A percentile compares a stretch with the other conserved stretches of the same genome.
Evolutionary conservation across 2,113 vertebrate genomes (phyloP).

Genomic region (Ailuropoda melanoleuca): DNA sequence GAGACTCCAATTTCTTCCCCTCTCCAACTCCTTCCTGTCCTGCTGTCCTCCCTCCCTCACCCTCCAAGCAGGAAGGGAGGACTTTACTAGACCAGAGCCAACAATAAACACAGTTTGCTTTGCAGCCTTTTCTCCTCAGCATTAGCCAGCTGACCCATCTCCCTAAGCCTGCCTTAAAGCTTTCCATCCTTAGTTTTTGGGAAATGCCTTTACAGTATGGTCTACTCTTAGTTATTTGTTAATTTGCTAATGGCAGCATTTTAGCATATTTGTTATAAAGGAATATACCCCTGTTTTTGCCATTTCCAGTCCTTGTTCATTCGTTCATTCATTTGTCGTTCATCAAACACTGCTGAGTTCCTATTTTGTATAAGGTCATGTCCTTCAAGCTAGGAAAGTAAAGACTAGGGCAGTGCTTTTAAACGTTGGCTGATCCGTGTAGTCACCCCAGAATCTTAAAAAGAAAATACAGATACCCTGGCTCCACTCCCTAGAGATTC

Average conservation of each 20-base stretch:
- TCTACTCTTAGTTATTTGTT: background rate
- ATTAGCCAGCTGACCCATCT: too few species aligned
- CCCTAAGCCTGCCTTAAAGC: background rate
- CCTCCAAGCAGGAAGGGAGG: background rate
- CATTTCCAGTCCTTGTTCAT: background rate
- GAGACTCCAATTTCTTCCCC: too few species aligned
- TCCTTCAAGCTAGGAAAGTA: background rate
- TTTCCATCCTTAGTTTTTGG: background rate
- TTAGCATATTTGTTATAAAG: background rate
- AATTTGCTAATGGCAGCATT: background rate
- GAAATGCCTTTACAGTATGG: background rate
- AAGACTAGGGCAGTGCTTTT: background rate
- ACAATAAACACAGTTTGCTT: background rate
- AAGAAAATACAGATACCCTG: background rate
- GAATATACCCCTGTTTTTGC: background rate
- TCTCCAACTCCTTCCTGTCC: background rate
- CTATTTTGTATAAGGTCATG: background rate
- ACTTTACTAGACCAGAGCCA: background rate
- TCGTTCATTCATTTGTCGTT: background rate
- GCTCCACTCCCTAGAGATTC: background rate
- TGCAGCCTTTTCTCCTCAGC: background rate
- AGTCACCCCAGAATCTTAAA: background rate
- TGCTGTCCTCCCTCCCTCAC: background rate
- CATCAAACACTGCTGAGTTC: background rate
- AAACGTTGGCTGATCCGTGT: background rate